Base-by-base conservation (phyloP, 2,797 vertebrate species). In the Labeo calbasu region DNA sequence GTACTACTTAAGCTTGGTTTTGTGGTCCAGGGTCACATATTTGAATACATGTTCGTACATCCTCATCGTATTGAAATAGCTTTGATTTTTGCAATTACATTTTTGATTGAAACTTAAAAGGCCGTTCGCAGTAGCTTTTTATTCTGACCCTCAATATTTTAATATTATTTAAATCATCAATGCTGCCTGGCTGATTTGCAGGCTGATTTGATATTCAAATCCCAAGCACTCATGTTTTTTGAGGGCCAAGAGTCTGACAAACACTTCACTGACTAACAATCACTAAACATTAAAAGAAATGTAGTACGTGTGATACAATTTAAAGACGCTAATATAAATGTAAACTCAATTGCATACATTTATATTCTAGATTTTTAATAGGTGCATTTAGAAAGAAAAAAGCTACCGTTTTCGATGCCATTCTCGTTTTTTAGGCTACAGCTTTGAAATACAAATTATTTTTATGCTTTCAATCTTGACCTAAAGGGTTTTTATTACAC, bases 331-430 rank as follows among this genome's bases (percentile, higher is more conserved):
- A 12, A 7, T 12, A 65, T 53, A 61, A 71, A 36, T 36, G 32
- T 28, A 77, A 79, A 23, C 46, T 25, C 11, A 3, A 12, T 23
- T 66, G 53, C n/a, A 14, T 32, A n/a, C 3, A 51, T 90, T 90
- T 43, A 88, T 86, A 88, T 19, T n/a, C 2, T 51, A 89, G 88
- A 88, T 91, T 91, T 90, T 87, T 78, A 90, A 92, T 90, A 91
- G 86, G 89, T 88, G 68, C 88, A 91, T 93, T 88, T 91, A 82
- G 48, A 92, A 91, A 15, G 92, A 94, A 94, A 91, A 94, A 88
- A 36, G n/a, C 23, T 46, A 28, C 28, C 28, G 9, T 40, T 21
- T 48, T 69, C 87, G 61, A 65, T 69, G 15, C 14, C 65, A 13
- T 85, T 90, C 88, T 86, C 65, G 86, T 90, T 88, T 88, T 90